Evolutionary conservation across 2,888 invertebrate species (phyloP), one percentile per base, ranked within the genome.

Genomic region (Hyalella azteca): DNA sequence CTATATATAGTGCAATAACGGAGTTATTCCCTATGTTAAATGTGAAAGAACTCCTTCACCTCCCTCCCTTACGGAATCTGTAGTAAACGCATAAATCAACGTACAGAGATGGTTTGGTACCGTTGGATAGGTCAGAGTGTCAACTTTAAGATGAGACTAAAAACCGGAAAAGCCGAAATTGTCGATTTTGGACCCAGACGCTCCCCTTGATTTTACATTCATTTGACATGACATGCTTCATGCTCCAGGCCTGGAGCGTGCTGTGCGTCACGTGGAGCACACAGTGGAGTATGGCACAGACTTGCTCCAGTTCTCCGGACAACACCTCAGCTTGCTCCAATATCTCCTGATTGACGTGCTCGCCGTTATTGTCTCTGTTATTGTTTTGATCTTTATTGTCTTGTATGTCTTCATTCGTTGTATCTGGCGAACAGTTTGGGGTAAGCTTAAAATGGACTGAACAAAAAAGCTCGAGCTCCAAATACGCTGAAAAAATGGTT

Each of bases 221-320:
- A n/a, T n/a, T n/a, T n/a, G n/a, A n/a, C n/a, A n/a, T n/a, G n/a
- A n/a, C n/a, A n/a, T n/a, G n/a, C 32, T 59, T 1, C 13, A 29
- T 66, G 15, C 1, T 39, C 1, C 75, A 75, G 81, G 79, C 0
- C 75, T 81, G 29, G 81, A 82, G 40, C 45, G 66, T 9, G 82
- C 82, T 0, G 76, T 82, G 7, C 79, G 82, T 78, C 78, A 80
- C 80, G 48, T 82, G 0, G 82, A 82, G 59, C 79, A 82, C 45
- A 29, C 75, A 29, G 81, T 79, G 0, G 39, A 75, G 19, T 75
- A 81, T 39, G 82, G 79, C 2, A 75, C 79, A n/a, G 73, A 73
- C 50, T 48, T 73, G 49, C 81, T 82, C 48, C 80, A 78, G 79
- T 82, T n/a, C 66, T 79, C 82, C 0, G 82, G 82, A 2, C 54